Percentiles rank a stretch among this genome's conserved stretches.
Evolutionary conservation across 1,140 invertebrate genomes (phyloP).

Genomic region (Drosophila cardini): DNA sequence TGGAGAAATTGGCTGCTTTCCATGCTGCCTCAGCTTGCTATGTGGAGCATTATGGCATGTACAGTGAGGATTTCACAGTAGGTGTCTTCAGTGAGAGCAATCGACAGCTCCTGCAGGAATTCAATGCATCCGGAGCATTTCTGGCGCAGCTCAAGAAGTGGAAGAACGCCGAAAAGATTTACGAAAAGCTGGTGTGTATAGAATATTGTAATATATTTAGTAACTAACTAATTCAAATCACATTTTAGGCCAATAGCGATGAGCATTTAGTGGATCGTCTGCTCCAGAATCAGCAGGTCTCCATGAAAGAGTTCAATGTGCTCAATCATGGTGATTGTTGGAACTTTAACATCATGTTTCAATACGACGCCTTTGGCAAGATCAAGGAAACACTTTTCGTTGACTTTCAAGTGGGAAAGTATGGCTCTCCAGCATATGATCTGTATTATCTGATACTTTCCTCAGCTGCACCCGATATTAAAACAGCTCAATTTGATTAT

Average conservation of each 20-base stretch:
- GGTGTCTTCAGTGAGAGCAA: slow-evolving; percentile 70
- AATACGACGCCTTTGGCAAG: slow-evolving; percentile 83
- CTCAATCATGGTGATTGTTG: slow-evolving; percentile 89
- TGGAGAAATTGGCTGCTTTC: slow-evolving; percentile 86
- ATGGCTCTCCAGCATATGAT: slow-evolving; percentile 80
- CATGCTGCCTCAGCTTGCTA: slow-evolving; percentile 85
- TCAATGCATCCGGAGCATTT: slow-evolving; percentile 70
- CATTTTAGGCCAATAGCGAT: slow-evolving; percentile 66
- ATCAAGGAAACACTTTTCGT: slow-evolving; percentile 77
- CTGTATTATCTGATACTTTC: slow-evolving; percentile 79
- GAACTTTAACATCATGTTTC: slow-evolving; percentile 89
- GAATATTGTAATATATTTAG: background rate
- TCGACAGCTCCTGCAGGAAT: slow-evolving; percentile 72
- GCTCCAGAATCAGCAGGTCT: slow-evolving; percentile 63
- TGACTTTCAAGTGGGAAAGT: slow-evolving; percentile 81
- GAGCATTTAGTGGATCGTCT: slow-evolving; percentile 75
- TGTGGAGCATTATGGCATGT: slow-evolving; percentile 75
- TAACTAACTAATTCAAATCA: background rate
- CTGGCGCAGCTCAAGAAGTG: slow-evolving; percentile 76
- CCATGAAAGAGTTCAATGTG: slow-evolving; percentile 86
- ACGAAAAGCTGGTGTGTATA: slow-evolving; percentile 68
- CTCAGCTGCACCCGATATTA: slow-evolving; percentile 70
- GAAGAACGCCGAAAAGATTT: slow-evolving; percentile 72
- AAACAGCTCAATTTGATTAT: slow-evolving; percentile 71
- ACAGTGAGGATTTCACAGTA: slow-evolving; percentile 68